A percentile compares a stretch with the other conserved stretches of the same genome.
Evolutionary conservation across 2,888 invertebrate species (phyloP).

Genomic region (Caenorhabditis panamensis): DNA sequence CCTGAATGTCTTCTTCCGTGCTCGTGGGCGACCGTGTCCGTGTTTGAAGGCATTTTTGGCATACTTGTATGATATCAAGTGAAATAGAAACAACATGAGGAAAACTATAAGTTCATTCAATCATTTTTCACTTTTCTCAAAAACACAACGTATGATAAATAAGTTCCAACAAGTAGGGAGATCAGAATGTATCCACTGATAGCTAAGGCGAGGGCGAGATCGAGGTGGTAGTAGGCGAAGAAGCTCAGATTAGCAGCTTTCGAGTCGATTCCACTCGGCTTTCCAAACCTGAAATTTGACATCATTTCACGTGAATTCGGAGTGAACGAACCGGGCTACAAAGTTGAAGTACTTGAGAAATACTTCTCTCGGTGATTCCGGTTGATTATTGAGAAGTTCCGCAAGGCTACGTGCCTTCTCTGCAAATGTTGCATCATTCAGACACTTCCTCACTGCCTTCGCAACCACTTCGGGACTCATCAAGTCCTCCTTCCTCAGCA

Average conservation of each 20-base stretch:
- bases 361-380: constrained; percentile 39
- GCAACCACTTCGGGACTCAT: constrained; percentile 12
- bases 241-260: constrained; percentile 13
- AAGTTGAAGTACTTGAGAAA: constrained; percentile 54
- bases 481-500: constrained; percentile 46
- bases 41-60: background rate
- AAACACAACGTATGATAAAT: constrained; percentile 10
- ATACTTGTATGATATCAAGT: constrained; percentile 5
- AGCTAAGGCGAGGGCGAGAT: constrained; percentile 2
- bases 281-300: constrained; percentile 33
- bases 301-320: constrained; percentile 25
- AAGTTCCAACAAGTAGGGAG: background rate
- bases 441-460: constrained; percentile 3
- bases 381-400: constrained; percentile 39
- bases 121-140: background rate
- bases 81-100: background rate
- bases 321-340: constrained; percentile 46
- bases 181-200: constrained; percentile 5
- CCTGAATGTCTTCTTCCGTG: background rate
- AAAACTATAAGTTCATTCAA: constrained; percentile 14
- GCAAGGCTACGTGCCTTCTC: constrained; percentile 30
- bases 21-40: constrained; percentile 1
- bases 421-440: constrained; percentile 26
- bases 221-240: constrained; percentile 36
- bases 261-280: constrained; percentile 39